Evolutionary conservation across 2,888 invertebrate genomes (phyloP), one percentile per base, ranked within the genome.

Genomic region (Drosophila bunnanda): DNA sequence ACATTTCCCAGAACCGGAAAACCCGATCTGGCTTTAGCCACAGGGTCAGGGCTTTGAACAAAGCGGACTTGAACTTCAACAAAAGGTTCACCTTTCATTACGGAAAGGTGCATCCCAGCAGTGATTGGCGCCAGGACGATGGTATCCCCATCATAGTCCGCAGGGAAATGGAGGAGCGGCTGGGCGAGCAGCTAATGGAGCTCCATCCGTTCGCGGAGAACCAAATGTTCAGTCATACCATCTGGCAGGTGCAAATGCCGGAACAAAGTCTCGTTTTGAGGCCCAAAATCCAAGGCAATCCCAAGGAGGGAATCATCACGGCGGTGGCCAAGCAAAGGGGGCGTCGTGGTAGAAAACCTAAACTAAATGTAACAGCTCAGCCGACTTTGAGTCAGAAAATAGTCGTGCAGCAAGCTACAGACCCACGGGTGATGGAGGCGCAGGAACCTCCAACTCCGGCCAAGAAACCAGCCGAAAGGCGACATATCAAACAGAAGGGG

Each of bases 71-170:
- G 0, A 73, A 64, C 4, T 34, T 10, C 1, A 30, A 4, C 6
- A n/a, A n/a, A 2, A 72, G 62, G 13, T 25, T 48, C 4, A 62
- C 15, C 1, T 74, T 39, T 52, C 52, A 74, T n/a, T 80, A 78
- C 36, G 87, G 87, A 4, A 15, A 10, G 2, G 39, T 20, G 5
- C 41, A 62, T 0, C 75, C 73, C 2, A 70, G 48, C 60, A 25
- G 1, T 2, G 87, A 83, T 53, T 83, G 87, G 89, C 87, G 83
- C 0, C 10, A 59, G 0, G 68, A 54, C 9, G 80, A 86, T 6
- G 58, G 76, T 38, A 32, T 83, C 28, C 50, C 83, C 4, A 83
- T 83, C 67, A 64, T 88, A 52, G 73, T 76, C 43, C 57, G 83
- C 1, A 76, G 83, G 3, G 52, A 72, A 13, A 65, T 86, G 62